Conservation (phyloP, 2,888 invertebrate genomes). For the Polylopha cassiicola region DNA sequence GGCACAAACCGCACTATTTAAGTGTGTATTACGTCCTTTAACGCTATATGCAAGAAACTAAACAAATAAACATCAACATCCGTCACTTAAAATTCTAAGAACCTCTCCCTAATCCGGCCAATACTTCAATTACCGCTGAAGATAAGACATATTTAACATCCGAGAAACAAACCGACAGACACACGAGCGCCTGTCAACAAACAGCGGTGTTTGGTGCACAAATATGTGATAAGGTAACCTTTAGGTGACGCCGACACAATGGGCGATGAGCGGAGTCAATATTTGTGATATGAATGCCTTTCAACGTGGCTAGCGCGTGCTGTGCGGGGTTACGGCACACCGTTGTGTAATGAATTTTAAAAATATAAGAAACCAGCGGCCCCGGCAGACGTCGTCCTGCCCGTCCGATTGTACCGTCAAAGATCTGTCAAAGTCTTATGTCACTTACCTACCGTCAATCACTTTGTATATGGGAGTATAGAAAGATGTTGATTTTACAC, state of each 20-base stretch:
- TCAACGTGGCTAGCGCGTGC: constrained; percentile 65
- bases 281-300: constrained; percentile 69
- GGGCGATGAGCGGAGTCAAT: constrained; percentile 58
- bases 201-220: constrained; percentile 63
- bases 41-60: too few relatives aligned
- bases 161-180: constrained; percentile 65
- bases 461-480: too few relatives aligned
- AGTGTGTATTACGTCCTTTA: too few relatives aligned
- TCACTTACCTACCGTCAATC: too few relatives aligned
- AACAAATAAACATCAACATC: too few relatives aligned
- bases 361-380: constrained; percentile 1
- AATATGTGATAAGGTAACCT: constrained; percentile 74
- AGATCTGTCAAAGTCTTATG: too few relatives aligned
- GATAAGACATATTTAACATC: constrained; percentile 47
- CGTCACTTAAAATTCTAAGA: constrained; percentile 29
- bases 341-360: constrained; percentile 29
- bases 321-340: constrained; percentile 41
- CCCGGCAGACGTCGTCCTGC: too few relatives aligned
- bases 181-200: constrained; percentile 68
- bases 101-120: constrained; percentile 47
- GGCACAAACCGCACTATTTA: too few relatives aligned
- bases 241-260: constrained; percentile 73
- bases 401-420: too few relatives aligned
- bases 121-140: constrained; percentile 59
- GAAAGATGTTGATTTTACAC: too few relatives aligned